Base-by-base conservation (phyloP, 2,113 vertebrate genomes). In the Osmerus eperlanus region DNA sequence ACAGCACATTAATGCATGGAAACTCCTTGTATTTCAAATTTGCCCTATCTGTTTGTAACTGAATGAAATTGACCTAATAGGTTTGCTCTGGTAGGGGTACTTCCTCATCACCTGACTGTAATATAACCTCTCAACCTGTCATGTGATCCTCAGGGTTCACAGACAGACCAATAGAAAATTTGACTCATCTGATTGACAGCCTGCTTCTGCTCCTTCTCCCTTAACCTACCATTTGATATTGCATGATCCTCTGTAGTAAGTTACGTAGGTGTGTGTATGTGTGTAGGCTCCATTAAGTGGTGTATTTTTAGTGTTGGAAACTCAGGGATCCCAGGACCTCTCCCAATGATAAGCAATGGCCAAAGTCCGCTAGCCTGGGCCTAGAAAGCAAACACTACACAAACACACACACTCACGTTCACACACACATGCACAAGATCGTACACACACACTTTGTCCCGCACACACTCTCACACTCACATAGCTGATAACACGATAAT, bases 321-420 rank as follows among this genome's bases (percentile, higher is more conserved):
- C 84, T 75, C 83, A 83, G 86, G 86, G 88, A 89, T 87, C 87
- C 88, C 88, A 86, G 85, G 81, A 87, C 91, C 89, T 89, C 88
- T 87, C 89, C 85, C 81, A 79, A 79, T 79, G 91, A 93, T 92
- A 93, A 92, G 90, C 78, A 32, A 47, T 67, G 91, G 71, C 88
- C 90, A 93, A 93, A 93, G 92, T 93, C 90, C 88, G 61, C 83
- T 72, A 84, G 82, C 68, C 6, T 73, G 77, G 81, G 83, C 83
- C 78, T 69, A 59, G 79, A 87, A 83, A 89, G 85, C 81, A 90
- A 91, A 91, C 72, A 90, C 71, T 65, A 53, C 82, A 47, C n/a
- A 51, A 18, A 65, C 23, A 21, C 36, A 76, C 74, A 59, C 77
- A 75, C 82, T 64, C 72, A 78, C 77, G 71, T 64, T 78, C 65